Percentiles rank a stretch among this genome's conserved stretches.
Conservation (phyloP, 2,888 invertebrate genomes). For the Hofmannophila pseudospretella region DNA sequence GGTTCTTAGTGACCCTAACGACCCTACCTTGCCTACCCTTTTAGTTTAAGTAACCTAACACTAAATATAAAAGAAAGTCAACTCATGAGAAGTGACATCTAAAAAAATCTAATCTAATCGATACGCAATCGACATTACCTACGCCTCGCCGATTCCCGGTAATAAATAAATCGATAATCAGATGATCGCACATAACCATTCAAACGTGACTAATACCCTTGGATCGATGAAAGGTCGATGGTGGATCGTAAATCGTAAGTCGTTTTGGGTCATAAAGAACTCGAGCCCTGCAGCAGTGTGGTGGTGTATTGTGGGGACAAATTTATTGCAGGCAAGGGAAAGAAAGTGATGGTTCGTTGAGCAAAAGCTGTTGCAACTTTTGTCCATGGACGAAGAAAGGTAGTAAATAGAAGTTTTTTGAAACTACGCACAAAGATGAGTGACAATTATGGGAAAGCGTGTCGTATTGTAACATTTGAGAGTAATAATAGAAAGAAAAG, state of each 20-base stretch:
- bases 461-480: too few relatives aligned
- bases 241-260: conserved; percentile 42
- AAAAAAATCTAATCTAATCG: conserved; percentile 15
- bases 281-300: conserved; percentile 41
- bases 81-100: too few relatives aligned
- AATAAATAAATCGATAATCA: conserved; percentile 19
- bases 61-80: too few relatives aligned
- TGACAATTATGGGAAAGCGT: too few relatives aligned
- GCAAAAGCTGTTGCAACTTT: too few relatives aligned
- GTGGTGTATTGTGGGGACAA: conserved; percentile 18
- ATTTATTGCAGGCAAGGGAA: conserved; percentile 11
- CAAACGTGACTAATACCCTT: conserved; percentile 40
- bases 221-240: conserved; percentile 11
- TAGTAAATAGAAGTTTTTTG: too few relatives aligned
- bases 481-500: too few relatives aligned
- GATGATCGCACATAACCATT: conserved; percentile 24
- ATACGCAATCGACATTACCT: conserved; percentile 31
- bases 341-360: conserved; percentile 11
- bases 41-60: too few relatives aligned
- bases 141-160: conserved; percentile 12
- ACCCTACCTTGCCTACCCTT: too few relatives aligned
- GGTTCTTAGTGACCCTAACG: too few relatives aligned
- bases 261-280: conserved; percentile 63
- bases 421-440: too few relatives aligned
- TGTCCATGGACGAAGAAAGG: too few relatives aligned